Base-by-base conservation (phyloP, 2,888 invertebrate species). In the Labia minor region DNA sequence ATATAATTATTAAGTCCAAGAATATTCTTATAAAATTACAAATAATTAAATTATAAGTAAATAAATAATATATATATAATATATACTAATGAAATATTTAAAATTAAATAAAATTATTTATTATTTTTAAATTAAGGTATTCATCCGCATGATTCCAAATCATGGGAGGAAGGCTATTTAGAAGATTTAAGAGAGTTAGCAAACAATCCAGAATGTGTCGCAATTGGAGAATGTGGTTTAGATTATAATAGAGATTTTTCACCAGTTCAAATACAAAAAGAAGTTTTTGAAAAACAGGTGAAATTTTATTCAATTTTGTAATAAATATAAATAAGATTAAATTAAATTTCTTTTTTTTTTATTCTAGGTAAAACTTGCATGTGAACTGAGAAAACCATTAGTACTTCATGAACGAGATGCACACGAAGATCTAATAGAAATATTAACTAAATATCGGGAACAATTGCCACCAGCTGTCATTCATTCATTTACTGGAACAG, bases 171-270 rank as follows among this genome's bases (percentile, higher is more conserved):
- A 3, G 80, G 80, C 6, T 80, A 81, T 2, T 72, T 78, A 1
- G 73, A 74, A 20, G 90, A 91, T 74, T 79, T 94, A 67, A 83
- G 84, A 73, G 83, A 84, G 70, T 85, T 91, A 71, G 90, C 91
- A 18, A 81, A 82, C 65, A 92, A 91, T 74, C 86, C 87, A 1
- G 93, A 95, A 80, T 95, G 95, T 78, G 95, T 95, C 26, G 95
- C 95, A 1, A 84, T 95, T 61, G 95, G 95, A 19, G 95, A 95
- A 77, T 95, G 95, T 77, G 95, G 95, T 37, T 83, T 96, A 71
- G 95, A 96, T 81, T 95, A 92, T 78, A 93, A 90, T 77, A 87
- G 94, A 75, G 93, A 95, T 78, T 95, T 95, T 80, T 95, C 95
- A 8, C 92, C 94, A 74, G 93, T 90, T 3, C 86, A 87, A 69